Base-by-base conservation (phyloP, 2,797 vertebrate genomes). In the Chanos chanos region DNA sequence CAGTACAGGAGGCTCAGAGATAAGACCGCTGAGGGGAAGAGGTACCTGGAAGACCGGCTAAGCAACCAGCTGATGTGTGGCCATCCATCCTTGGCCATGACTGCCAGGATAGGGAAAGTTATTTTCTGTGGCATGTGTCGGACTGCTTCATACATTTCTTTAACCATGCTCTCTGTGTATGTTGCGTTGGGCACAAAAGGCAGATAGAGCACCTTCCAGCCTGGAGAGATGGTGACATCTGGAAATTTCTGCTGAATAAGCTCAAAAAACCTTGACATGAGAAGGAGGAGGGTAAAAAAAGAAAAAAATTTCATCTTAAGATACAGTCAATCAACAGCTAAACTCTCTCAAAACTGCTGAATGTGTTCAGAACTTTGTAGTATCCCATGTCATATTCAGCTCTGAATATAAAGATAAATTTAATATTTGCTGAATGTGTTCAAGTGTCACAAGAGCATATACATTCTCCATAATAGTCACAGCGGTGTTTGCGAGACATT, bases 61-160 rank as follows among this genome's bases (percentile, higher is more conserved):
- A 95, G 88, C 36, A 94, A 83, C 93, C 92, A 94, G 76, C 84
- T 90, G 72, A 95, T 78, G 68, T 93, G 85, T 36, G 87, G 84
- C 92, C 92, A 95, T 33, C 88, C 85, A 0, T 64, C 68, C 31
- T 77, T 85, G 1, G 36, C 83, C 82, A 93, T 71, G 72, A 88
- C 60, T 0, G 90, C 86, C 4, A 87, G 77, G 54, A 88, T 70
- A 0, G 92, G 92, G 65, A 94, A 94, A 2, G 91, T 92, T 63
- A 94, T 79, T 71, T 58, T 86, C 71, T 94, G 93, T 0, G 87
- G 77, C 22, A 89, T 41, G 0, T 75, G 53, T 64, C 66, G 82
- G 41, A 91, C 76, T 27, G 87, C 54, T 2, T 53, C 2, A 12
- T 91, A 89, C 93, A 95, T 95, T 10, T 86, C 19, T 21, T 87